Evolutionary conservation across 1,140 invertebrate species (phyloP).

Genomic region (Drosophila eugracilis): DNA sequence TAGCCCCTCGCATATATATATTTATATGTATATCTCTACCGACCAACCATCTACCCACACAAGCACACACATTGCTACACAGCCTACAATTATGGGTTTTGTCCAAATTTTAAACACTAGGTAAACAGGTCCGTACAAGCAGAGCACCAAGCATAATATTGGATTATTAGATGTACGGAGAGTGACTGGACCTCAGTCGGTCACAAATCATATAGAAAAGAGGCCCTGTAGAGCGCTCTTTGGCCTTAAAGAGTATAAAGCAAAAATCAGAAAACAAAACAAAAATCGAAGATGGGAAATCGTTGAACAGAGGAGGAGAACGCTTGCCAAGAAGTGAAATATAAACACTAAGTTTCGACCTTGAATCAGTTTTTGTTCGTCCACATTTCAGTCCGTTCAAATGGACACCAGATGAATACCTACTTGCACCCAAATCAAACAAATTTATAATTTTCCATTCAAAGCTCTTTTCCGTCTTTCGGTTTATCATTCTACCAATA

Average conservation of each 20-base stretch:
- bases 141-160: conserved; percentile 41
- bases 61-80: conserved; percentile 7
- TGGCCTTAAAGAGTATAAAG: conserved; percentile 60
- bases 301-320: conserved; percentile 37
- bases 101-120: conserved; percentile 68
- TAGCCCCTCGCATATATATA: conserved; percentile 29
- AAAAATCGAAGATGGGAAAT: conserved; percentile 31
- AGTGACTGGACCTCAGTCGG: conserved; percentile 35
- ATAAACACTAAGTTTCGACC: conserved; percentile 66
- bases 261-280: conserved; percentile 20
- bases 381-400: conserved; percentile 28
- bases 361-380: conserved; percentile 75
- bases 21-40: conserved; percentile 16
- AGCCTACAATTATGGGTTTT: conserved; percentile 56
- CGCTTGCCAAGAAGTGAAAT: conserved; percentile 71
- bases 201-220: conserved; percentile 51
- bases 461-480: conserved; percentile 11
- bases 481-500: conserved; percentile 38
- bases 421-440: conserved; percentile 7
- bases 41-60: conserved; percentile 19
- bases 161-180: conserved; percentile 51
- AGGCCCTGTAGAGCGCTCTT: conserved; percentile 56
- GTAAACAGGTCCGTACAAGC: conserved; percentile 58
- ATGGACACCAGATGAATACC: conserved; percentile 8
- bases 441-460: conserved; percentile 26